Evolutionary conservation across 2,113 vertebrate genomes (phyloP).

Genomic region (Corythoichthys intestinalis): DNA sequence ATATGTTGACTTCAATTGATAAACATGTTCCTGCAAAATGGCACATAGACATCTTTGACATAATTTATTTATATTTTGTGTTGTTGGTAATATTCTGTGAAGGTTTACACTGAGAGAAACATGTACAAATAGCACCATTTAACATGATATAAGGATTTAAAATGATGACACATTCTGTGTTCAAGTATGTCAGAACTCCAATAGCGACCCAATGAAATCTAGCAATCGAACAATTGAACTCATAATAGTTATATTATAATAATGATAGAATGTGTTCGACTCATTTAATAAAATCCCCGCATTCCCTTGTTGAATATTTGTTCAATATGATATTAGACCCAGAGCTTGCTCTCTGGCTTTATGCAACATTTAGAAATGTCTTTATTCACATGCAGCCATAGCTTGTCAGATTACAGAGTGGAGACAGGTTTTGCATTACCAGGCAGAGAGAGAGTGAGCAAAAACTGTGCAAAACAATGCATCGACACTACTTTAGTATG

Average conservation of each 20-base stretch:
- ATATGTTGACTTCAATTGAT: background rate
- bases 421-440: constrained; percentile 42
- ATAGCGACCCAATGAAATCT: background rate
- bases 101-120: constrained; percentile 1
- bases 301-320: constrained; percentile 18
- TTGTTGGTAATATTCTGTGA: constrained; percentile 4
- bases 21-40: constrained; percentile 1
- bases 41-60: constrained; percentile 12
- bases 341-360: constrained; percentile 44
- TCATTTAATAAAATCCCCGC: background rate
- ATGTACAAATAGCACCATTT: constrained; percentile 2
- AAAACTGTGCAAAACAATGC: constrained; percentile 73
- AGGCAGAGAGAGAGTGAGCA: constrained; percentile 53
- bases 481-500: constrained; percentile 50
- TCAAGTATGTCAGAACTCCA: background rate
- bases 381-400: constrained; percentile 74
- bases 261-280: background rate
- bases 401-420: constrained; percentile 64
- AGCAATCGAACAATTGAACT: background rate
- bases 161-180: constrained; percentile 1
- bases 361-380: constrained; percentile 57
- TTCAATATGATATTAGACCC: constrained; percentile 52
- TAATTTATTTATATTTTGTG: constrained; percentile 11
- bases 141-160: constrained; percentile 4
- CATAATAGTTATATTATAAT: background rate